These are phyloP conservation scores for Dendrophyllia cribrosa DNA, from an alignment of 64 coral and sea anemone species.

Conservation along the genomic window DNA sequence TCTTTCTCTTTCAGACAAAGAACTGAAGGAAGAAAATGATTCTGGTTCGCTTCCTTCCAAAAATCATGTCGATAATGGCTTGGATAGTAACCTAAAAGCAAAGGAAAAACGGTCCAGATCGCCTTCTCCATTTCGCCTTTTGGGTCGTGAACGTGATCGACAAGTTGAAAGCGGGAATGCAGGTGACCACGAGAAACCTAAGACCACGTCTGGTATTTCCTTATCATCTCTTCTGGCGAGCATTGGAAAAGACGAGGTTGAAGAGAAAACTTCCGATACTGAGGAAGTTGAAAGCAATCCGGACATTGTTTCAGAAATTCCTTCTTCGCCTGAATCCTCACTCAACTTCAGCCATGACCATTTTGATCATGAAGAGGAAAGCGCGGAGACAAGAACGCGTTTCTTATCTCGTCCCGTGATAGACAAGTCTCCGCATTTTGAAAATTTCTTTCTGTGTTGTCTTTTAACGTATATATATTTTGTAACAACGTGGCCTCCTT, in stretches of 20 bases:
- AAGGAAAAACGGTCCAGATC: conserved; percentile 54
- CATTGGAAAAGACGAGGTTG: conserved; percentile 68
- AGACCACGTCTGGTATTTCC: conserved; percentile 65
- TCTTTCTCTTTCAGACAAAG: conserved; percentile 31
- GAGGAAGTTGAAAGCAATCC: conserved; percentile 26
- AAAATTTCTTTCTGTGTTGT: conserved; percentile 69
- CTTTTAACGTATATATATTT: conserved; percentile 78
- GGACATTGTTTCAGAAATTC: conserved; percentile 4
- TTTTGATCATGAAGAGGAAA: neutral
- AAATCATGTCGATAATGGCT: conserved; percentile 40
- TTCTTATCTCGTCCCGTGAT: neutral
- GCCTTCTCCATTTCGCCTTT: conserved; percentile 83
- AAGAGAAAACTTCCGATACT: conserved; percentile 21
- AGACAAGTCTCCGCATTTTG: conserved; percentile 57
- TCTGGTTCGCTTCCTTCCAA: conserved; percentile 81
- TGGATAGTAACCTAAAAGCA: conserved; percentile 14
- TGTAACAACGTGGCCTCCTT: conserved; percentile 63
- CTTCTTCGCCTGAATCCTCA: conserved; percentile 17
- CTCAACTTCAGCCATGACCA: conserved; percentile 11
- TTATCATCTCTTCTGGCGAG: conserved; percentile 88
- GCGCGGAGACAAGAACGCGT: neutral
- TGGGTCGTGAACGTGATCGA: conserved; percentile 69
- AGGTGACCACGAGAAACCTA: conserved; percentile 54
- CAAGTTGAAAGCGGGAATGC: conserved; percentile 51
- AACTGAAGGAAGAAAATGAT: conserved; percentile 66